phyloP scores from a whole-genome alignment of 2,888 invertebrate species.

The Drosophila recens region DNA sequence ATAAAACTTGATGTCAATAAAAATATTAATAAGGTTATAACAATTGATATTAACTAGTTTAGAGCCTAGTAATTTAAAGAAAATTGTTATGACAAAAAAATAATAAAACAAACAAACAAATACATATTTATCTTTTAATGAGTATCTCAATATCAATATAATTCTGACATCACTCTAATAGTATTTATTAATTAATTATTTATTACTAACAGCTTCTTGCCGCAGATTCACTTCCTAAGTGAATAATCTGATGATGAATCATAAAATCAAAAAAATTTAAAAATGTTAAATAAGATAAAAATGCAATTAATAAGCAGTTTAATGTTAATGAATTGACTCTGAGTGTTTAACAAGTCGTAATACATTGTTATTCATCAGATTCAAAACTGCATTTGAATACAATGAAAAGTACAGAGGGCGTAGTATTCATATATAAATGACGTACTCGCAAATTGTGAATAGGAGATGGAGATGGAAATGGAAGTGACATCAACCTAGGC shows the following conservation, averaged over 20 bases:
- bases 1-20: too few relatives aligned
- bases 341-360: constrained; percentile 10
- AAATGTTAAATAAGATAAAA: constrained; percentile 10
- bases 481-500: constrained; percentile 58
- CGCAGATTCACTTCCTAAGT: constrained; percentile 5
- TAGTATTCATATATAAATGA: constrained; percentile 34
- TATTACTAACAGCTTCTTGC: constrained; percentile 4
- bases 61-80: not conserved
- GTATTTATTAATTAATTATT: constrained; percentile 9
- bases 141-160: not conserved
- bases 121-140: not conserved
- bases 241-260: constrained; percentile 23
- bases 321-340: constrained; percentile 45
- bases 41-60: not conserved
- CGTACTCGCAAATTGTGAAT: constrained; percentile 34
- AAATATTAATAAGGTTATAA: too few relatives aligned
- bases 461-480: not conserved
- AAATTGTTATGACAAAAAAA: not conserved
- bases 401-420: constrained; percentile 30
- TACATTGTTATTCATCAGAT: constrained; percentile 14
- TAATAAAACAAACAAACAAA: not conserved
- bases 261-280: constrained; percentile 17
- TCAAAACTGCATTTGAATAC: constrained; percentile 53
- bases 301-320: constrained; percentile 28
- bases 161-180: constrained; percentile 8